Evolutionary conservation across 2,888 invertebrate species (phyloP).

Genomic region (Priocnemis perturbator): DNA sequence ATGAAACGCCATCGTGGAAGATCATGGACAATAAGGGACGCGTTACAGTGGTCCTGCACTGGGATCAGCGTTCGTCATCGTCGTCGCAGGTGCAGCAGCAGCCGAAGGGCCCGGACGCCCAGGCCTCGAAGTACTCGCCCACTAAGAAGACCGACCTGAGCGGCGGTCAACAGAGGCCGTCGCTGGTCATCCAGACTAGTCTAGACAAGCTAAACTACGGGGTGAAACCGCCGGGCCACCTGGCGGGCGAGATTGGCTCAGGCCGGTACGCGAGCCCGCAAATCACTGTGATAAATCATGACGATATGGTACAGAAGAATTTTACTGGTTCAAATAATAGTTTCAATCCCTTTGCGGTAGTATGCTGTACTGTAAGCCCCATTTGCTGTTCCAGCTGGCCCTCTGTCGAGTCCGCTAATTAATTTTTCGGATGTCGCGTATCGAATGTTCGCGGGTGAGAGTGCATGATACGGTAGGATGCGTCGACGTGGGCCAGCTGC

Average conservation of each 20-base stretch:
- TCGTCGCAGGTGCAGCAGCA: constrained; percentile 76
- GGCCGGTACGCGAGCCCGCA: constrained; percentile 83
- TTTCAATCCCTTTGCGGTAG: constrained; percentile 55
- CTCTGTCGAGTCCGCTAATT: too few relatives aligned
- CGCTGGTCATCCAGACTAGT: constrained; percentile 86
- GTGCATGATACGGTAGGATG: too few relatives aligned
- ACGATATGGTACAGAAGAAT: constrained; percentile 82
- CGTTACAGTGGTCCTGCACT: constrained; percentile 96
- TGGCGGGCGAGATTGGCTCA: constrained; percentile 73
- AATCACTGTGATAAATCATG: constrained; percentile 96
- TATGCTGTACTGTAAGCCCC: too few relatives aligned
- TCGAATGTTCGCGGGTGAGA: too few relatives aligned
- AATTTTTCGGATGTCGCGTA: too few relatives aligned
- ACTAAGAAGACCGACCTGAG: constrained; percentile 76
- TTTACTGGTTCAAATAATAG: constrained; percentile 71
- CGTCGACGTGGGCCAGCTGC: too few relatives aligned
- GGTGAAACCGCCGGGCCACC: constrained; percentile 72
- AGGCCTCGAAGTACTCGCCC: constrained; percentile 77
- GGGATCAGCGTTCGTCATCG: constrained; percentile 91
- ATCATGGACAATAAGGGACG: constrained; percentile 99
- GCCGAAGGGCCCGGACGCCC: constrained; percentile 76
- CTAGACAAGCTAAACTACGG: constrained; percentile 80
- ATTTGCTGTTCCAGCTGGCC: too few relatives aligned
- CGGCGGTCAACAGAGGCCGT: constrained; percentile 79
- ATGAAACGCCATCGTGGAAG: constrained; percentile 98